Conservation (phyloP, 2,888 invertebrate species). For the Sminthurinus aureus region DNA sequence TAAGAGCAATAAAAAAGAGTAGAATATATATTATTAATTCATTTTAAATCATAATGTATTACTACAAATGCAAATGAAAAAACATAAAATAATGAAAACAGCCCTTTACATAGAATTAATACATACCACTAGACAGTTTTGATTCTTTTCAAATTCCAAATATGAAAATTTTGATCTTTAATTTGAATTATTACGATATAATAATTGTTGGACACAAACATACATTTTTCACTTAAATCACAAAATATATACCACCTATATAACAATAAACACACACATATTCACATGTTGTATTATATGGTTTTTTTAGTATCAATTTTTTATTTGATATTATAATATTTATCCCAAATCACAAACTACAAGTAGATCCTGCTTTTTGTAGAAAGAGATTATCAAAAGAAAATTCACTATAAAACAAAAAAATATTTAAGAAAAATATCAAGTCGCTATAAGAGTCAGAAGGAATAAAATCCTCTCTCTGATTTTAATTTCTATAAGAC, state of each 20-base stretch:
- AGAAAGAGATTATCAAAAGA: not conserved
- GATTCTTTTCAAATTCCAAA: not conserved
- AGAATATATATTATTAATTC: too few relatives aligned
- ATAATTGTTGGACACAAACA: not conserved
- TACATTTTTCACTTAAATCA: too few relatives aligned
- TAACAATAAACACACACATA: conserved; percentile 3
- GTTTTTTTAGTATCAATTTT: too few relatives aligned
- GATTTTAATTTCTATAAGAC: not conserved
- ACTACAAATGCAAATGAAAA: too few relatives aligned
- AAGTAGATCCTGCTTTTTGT: not conserved
- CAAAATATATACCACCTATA: too few relatives aligned
- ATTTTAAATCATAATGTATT: too few relatives aligned
- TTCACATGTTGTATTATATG: not conserved
- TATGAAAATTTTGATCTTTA: not conserved
- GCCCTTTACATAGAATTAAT: too few relatives aligned
- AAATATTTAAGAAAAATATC: not conserved
- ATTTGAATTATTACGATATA: not conserved
- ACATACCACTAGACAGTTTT: not conserved
- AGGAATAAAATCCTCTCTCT: not conserved
- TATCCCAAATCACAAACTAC: not conserved
- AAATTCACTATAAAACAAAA: not conserved
- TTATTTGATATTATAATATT: too few relatives aligned
- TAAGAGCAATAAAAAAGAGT: not conserved
- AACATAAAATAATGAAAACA: too few relatives aligned
- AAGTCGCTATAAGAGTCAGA: not conserved